Percentiles rank a stretch among this genome's conserved stretches.
Conservation (phyloP, 1,140 invertebrate genomes). For the Zaprionus vittiger region DNA sequence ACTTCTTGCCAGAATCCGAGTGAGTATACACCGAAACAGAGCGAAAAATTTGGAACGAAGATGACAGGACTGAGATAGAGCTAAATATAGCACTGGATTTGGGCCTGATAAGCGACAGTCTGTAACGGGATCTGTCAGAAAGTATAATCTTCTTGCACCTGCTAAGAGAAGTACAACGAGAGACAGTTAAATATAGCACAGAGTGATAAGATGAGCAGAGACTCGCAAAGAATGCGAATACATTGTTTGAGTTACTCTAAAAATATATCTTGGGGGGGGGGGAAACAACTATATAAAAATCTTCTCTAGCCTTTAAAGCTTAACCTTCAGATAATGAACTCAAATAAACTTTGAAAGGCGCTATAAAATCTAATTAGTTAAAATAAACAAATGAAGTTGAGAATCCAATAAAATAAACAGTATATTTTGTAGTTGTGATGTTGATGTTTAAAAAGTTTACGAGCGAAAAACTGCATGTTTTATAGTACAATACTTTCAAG, state of each 20-base stretch:
- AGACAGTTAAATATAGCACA: constrained; percentile 12
- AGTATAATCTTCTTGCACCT: neutral
- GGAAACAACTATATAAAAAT: neutral
- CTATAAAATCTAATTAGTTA: neutral
- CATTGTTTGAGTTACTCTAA: neutral
- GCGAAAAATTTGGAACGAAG: neutral
- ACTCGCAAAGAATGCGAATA: neutral
- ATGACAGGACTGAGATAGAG: neutral
- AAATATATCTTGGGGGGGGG: constrained; percentile 4
- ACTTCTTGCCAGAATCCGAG: constrained; percentile 88
- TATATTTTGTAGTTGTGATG: too few species aligned
- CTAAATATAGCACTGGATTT: neutral
- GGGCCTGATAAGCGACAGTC: neutral
- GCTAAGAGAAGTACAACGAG: neutral
- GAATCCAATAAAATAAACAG: neutral
- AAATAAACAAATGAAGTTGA: neutral
- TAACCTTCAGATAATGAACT: constrained; percentile 11
- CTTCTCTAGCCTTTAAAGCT: neutral
- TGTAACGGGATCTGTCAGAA: neutral
- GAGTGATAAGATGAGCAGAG: constrained; percentile 3
- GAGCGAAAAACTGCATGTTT: neutral
- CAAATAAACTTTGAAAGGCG: neutral
- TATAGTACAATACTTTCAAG: neutral
- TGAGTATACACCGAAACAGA: constrained; percentile 84
- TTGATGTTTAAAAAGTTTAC: neutral